Percentiles rank a stretch among this genome's conserved stretches.
Conservation (phyloP, 2,797 vertebrate species). For the Carduelis carduelis region DNA sequence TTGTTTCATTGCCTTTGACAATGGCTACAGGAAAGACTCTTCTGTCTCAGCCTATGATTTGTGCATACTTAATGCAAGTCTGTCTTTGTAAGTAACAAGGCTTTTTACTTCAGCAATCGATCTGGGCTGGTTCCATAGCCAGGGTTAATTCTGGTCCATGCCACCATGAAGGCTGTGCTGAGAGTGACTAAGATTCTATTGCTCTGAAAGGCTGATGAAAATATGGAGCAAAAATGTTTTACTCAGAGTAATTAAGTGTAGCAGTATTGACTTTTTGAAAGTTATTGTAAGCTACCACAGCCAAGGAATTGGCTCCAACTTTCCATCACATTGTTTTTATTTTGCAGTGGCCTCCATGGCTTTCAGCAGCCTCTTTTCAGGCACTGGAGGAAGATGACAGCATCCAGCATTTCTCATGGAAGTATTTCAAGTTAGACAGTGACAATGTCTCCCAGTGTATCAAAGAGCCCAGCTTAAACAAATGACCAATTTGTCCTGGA, state of each 20-base stretch:
- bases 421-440: background rate
- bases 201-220: conserved; percentile 27
- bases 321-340: background rate
- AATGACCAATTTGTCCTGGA: background rate
- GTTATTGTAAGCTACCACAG: background rate
- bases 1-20: conserved; percentile 9
- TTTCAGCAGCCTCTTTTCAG: background rate
- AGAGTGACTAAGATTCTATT: background rate
- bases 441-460: background rate
- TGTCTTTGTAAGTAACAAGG: conserved; percentile 21
- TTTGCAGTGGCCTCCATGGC: background rate
- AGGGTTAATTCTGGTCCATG: conserved; percentile 19
- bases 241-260: background rate
- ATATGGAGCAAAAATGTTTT: background rate
- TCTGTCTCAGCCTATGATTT: conserved; percentile 43
- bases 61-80: conserved; percentile 32
- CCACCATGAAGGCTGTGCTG: background rate
- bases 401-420: background rate
- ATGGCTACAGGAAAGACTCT: background rate
- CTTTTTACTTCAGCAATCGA: conserved; percentile 33
- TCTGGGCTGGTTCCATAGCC: conserved; percentile 17
- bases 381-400: background rate
- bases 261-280: conserved; percentile 9
- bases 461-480: background rate
- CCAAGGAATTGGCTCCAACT: background rate